Conservation (phyloP, 2,888 invertebrate species). For the Sinhomidia bicolor region DNA sequence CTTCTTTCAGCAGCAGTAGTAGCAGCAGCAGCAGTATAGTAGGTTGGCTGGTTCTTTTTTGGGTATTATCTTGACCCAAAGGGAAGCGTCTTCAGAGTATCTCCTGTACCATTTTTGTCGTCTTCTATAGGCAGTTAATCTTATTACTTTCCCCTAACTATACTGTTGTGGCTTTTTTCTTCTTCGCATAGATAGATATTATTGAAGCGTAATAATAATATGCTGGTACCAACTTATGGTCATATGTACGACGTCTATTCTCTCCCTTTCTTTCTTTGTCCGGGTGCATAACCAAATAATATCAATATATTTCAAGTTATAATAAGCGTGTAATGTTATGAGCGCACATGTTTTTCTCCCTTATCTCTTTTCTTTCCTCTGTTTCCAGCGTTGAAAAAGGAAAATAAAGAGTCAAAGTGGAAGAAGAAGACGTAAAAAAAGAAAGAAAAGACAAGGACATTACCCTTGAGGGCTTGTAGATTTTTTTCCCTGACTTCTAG, state of each 20-base stretch:
- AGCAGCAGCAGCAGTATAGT: no score
- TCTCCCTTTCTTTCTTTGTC: neutral
- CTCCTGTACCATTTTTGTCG: conserved; percentile 23
- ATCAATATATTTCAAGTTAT: conserved; percentile 4
- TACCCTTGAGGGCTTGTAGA: conserved; percentile 65
- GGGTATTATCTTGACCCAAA: conserved; percentile 49
- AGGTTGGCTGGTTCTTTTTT: neutral
- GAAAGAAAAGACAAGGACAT: conserved; percentile 62
- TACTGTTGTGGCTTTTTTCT: neutral
- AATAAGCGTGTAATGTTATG: neutral
- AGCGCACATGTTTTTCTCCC: neutral
- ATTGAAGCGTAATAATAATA: no score
- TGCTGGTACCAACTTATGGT: neutral
- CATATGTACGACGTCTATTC: neutral
- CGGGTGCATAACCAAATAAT: neutral
- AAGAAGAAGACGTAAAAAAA: conserved; percentile 45
- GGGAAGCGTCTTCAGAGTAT: conserved; percentile 33
- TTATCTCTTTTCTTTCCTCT: neutral
- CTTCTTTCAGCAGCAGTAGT: no score
- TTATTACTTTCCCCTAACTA: conserved; percentile 58
- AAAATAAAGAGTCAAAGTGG: conserved; percentile 53
- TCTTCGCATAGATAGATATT: neutral
- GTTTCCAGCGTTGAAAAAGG: neutral
- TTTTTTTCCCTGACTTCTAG: conserved; percentile 64
- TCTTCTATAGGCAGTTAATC: conserved; percentile 59